These are phyloP conservation scores for Palythoa grandis DNA, from an alignment of 92 coral and sea anemone species.

Conservation along the genomic window DNA sequence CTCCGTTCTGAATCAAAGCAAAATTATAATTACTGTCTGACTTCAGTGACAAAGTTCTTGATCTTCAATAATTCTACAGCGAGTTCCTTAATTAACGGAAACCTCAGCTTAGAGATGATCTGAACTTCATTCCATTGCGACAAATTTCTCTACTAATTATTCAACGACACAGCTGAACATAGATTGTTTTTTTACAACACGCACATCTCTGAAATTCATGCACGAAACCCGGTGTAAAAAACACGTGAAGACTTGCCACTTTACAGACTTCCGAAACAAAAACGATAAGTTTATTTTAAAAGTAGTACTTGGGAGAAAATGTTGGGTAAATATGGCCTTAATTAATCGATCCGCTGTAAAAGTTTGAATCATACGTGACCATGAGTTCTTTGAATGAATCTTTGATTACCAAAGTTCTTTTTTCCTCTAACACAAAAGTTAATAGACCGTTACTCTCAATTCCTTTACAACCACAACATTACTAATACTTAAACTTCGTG, in stretches of 20 bases:
- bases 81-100: not conserved
- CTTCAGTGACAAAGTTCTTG: not conserved
- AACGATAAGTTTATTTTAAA: not conserved
- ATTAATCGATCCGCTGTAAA: not conserved
- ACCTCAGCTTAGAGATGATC: not conserved
- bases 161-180: not conserved
- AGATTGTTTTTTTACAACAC: not conserved
- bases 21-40: not conserved
- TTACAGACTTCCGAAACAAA: slow-evolving; percentile 17
- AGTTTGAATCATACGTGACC: not conserved
- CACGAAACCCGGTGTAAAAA: not conserved
- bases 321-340: slow-evolving; percentile 12
- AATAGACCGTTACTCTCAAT: not conserved
- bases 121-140: not conserved
- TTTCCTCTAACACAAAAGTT: not conserved
- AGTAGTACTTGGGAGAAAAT: not conserved
- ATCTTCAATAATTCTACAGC: not conserved
- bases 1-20: not conserved
- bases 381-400: not conserved
- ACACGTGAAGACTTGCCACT: not conserved
- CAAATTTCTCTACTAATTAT: slow-evolving; percentile 9
- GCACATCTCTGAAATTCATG: not conserved
- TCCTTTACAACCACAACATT: not conserved
- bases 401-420: not conserved
- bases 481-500: not conserved